Evolutionary conservation across 2,797 vertebrate genomes (phyloP).

Genomic region (Novumbra hubbsi): DNA sequence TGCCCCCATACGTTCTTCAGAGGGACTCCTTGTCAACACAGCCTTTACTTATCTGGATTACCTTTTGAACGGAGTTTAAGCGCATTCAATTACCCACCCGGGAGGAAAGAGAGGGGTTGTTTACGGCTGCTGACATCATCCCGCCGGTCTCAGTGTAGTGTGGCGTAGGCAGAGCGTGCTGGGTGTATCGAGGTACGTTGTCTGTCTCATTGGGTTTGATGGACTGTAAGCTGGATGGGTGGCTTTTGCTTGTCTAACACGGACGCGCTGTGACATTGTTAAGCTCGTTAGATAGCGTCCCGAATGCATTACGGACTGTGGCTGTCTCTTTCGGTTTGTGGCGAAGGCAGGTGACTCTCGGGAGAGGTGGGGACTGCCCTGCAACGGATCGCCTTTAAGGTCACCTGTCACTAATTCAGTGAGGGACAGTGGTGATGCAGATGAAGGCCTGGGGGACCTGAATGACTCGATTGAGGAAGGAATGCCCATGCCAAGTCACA

Average conservation of each 20-base stretch:
- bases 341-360: constrained; percentile 59
- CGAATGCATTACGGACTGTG: background rate
- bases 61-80: constrained; percentile 45
- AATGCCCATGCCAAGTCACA: constrained; percentile 21
- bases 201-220: background rate
- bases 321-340: constrained; percentile 28
- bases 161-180: background rate
- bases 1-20: constrained; percentile 1
- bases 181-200: background rate
- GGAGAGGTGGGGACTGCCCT: constrained; percentile 35
- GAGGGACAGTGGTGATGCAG: constrained; percentile 57
- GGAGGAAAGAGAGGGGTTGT: constrained; percentile 40
- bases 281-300: constrained; percentile 3
- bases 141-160: background rate
- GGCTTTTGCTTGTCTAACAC: background rate
- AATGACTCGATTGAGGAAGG: constrained; percentile 54
- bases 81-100: constrained; percentile 39
- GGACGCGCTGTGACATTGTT: background rate
- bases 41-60: constrained; percentile 38
- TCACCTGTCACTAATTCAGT: constrained; percentile 58
- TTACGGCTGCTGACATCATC: constrained; percentile 47
- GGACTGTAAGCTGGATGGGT: background rate
- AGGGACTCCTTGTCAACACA: constrained; percentile 32
- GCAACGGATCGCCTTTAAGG: constrained; percentile 58
- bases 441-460: constrained; percentile 51